phyloP scores from a whole-genome alignment of 92 coral and sea anemone genomes.

The Epizoanthus fatuus region DNA sequence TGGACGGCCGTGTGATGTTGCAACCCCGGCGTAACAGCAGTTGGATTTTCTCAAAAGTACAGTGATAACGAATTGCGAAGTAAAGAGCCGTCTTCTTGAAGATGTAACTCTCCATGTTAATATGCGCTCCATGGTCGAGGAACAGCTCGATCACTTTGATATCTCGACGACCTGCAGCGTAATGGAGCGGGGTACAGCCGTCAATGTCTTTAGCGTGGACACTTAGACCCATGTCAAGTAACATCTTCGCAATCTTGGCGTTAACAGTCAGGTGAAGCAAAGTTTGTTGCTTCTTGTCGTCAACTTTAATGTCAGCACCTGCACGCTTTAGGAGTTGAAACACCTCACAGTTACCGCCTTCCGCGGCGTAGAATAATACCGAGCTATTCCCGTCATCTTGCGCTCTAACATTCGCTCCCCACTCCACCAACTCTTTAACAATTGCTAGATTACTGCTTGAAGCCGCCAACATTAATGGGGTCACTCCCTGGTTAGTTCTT shows the following conservation, averaged over 20 bases:
- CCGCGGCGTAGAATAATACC: constrained; percentile 38
- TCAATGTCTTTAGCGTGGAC: constrained; percentile 31
- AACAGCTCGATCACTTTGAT: constrained; percentile 21
- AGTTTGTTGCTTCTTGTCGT: constrained; percentile 35
- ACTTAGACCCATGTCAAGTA: constrained; percentile 27
- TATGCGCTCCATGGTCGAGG: constrained; percentile 36
- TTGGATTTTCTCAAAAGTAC: constrained; percentile 28
- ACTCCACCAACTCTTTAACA: constrained; percentile 12
- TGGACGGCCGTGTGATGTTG: constrained; percentile 8
- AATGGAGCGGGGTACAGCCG: constrained; percentile 36
- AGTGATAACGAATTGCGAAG: constrained; percentile 38
- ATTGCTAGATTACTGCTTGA: constrained; percentile 33
- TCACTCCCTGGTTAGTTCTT: constrained; percentile 35
- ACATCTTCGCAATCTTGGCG: constrained; percentile 30
- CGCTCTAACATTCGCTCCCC: constrained; percentile 41
- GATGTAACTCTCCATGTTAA: constrained; percentile 38
- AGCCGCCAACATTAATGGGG: constrained; percentile 40
- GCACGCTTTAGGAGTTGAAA: constrained; percentile 20
- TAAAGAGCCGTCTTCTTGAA: constrained; percentile 47
- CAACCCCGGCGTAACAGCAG: constrained; percentile 35
- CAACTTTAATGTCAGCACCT: constrained; percentile 42
- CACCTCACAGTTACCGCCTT: constrained; percentile 32
- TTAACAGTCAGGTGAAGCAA: constrained; percentile 37
- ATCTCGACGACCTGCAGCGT: constrained; percentile 39
- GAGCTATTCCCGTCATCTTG: constrained; percentile 35